Conservation (phyloP, 2,113 vertebrate species). For the Felis catus region DNA sequence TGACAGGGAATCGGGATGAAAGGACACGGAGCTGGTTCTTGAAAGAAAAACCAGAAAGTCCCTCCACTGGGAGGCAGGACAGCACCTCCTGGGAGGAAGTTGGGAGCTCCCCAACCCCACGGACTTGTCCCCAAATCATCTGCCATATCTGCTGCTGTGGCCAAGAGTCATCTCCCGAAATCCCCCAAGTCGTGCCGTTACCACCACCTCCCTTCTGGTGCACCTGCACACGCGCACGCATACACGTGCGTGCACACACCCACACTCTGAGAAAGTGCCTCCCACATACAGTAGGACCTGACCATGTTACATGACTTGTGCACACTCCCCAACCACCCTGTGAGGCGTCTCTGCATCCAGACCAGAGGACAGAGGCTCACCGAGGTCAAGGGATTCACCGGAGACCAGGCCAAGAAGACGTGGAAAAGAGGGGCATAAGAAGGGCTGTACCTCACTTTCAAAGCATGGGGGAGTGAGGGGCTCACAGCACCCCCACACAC, state of each 20-base stretch:
- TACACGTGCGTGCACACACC: too few species aligned
- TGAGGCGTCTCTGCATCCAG: background rate
- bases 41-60: background rate
- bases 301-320: background rate
- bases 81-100: background rate
- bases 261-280: background rate
- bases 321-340: background rate
- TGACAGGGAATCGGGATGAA: background rate
- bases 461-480: background rate
- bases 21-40: background rate
- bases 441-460: background rate
- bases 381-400: accelerated
- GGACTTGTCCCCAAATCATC: background rate
- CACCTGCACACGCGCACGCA: background rate
- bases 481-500: background rate
- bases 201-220: background rate
- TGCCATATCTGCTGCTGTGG: too few species aligned
- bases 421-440: background rate
- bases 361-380: too few species aligned
- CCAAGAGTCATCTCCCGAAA: background rate
- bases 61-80: background rate
- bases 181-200: background rate
- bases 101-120: background rate
- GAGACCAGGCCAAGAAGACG: background rate
- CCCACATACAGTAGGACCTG: background rate